Percentiles rank a stretch among this genome's conserved stretches.
Evolutionary conservation across 2,113 vertebrate genomes (phyloP).

Genomic region (Calonectris borealis): DNA sequence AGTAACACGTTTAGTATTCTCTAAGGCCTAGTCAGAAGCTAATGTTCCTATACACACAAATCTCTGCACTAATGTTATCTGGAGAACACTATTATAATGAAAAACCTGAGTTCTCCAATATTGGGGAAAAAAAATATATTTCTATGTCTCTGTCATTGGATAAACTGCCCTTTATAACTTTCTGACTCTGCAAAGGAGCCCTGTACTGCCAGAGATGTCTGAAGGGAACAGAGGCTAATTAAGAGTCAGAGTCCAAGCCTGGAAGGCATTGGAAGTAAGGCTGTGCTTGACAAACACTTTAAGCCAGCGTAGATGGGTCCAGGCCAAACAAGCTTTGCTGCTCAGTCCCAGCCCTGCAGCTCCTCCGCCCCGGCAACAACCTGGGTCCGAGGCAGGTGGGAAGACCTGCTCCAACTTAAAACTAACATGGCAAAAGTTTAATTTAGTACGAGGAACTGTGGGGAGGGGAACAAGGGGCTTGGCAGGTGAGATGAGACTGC

Average conservation of each 20-base stretch:
- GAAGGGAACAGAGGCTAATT: background rate
- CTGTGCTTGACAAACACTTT: background rate
- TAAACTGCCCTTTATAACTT: background rate
- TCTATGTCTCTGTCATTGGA: background rate
- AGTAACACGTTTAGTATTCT: background rate
- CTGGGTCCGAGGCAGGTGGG: fast-evolving
- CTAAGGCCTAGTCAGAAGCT: background rate
- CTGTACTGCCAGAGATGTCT: background rate
- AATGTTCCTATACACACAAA: background rate
- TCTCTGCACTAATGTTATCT: background rate
- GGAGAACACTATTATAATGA: background rate
- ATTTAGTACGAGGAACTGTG: background rate
- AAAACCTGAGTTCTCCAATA: background rate
- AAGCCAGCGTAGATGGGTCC: background rate
- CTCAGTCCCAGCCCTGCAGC: background rate
- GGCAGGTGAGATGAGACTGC: background rate
- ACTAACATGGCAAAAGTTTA: background rate
- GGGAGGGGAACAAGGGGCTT: background rate
- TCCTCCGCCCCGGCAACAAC: background rate
- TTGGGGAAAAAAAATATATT: background rate
- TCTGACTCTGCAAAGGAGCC: background rate
- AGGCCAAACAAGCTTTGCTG: background rate
- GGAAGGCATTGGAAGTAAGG: background rate
- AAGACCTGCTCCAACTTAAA: background rate
- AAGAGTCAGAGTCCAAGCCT: background rate